Base-by-base conservation (phyloP, 2,888 invertebrate genomes). In the Diaphora mendica region DNA sequence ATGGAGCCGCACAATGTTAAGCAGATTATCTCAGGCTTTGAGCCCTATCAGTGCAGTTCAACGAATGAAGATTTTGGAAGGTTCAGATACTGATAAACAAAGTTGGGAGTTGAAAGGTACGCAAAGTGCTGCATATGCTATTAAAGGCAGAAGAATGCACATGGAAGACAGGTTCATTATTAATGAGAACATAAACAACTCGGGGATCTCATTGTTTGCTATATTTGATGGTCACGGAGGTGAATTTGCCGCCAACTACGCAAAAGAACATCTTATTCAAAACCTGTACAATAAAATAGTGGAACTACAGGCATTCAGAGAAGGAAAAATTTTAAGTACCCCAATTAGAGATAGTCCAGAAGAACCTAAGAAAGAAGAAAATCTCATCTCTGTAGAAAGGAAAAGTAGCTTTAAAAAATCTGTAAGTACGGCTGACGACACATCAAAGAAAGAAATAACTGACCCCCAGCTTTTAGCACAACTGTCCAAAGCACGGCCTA, bases 191-290 rank as follows among this genome's bases (percentile, higher is more conserved):
- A 97, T 98, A 72, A 97, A 98, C 90, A 97, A 97, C 83, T 98
- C 98, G 33, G 98, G 98, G 35, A 97, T 99, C 72, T 98, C 98
- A 33, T 95, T 99, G 75, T 99, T 98, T 94, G 99, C 99, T 66
- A 97, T 99, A 82, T 99, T 99, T 91, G 99, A 99, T 94, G 99
- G 99, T 0, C 99, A 99, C 91, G 99, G 99, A 70, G 99, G 99
- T 64, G 98, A 99, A 95, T 98, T 98, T 95, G 99, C 99, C 71
- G 99, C 99, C 33, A 98, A 99, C 90, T 99, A 98, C 94, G 98
- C 98, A 71, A 97, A 98, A 90, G 98, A 99, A 85, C 98, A 98
- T 84, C 96, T 99, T 30, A 97, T 99, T 79, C 97, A 97, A 89
- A 98, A 97, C 89, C 95, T 98, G 70, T 97, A 97, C 85, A 97